These are phyloP conservation scores for Microplitis mediator DNA, from an alignment of 1,140 invertebrate species.

Conservation along the genomic window DNA sequence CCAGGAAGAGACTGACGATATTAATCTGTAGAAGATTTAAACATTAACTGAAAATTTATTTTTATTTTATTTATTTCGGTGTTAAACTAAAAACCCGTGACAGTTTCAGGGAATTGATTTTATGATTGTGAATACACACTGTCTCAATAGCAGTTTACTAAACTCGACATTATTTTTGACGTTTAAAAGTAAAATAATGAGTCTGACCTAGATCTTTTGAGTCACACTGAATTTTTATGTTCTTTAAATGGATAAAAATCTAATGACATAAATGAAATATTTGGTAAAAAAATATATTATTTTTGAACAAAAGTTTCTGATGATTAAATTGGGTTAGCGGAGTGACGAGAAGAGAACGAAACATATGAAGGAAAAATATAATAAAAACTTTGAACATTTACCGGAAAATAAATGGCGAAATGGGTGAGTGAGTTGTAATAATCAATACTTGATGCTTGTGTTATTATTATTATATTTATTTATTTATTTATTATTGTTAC, in stretches of 20 bases:
- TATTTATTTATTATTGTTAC: too few relatives aligned
- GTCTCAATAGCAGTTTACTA: background rate
- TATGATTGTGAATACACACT: background rate
- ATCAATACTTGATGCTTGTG: too few relatives aligned
- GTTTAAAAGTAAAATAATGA: background rate
- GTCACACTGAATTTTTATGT: background rate
- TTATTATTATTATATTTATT: too few relatives aligned
- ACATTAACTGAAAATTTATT: background rate
- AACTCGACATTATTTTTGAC: background rate
- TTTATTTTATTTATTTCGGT: too few relatives aligned
- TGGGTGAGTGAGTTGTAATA: too few relatives aligned
- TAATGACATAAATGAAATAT: background rate
- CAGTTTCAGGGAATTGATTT: background rate
- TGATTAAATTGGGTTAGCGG: background rate
- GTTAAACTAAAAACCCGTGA: background rate
- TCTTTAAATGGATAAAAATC: background rate
- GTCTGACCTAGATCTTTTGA: conserved; percentile 3
- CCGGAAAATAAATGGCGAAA: too few relatives aligned
- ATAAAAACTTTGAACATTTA: too few relatives aligned
- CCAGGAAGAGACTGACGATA: conserved; percentile 58
- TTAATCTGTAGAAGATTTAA: conserved; percentile 2
- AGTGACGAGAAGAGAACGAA: background rate
- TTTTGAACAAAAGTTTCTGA: background rate
- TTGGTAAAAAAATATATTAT: background rate
- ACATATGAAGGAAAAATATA: background rate